Base-by-base conservation (phyloP, 2,113 vertebrate species). In the Tursiops truncatus region DNA sequence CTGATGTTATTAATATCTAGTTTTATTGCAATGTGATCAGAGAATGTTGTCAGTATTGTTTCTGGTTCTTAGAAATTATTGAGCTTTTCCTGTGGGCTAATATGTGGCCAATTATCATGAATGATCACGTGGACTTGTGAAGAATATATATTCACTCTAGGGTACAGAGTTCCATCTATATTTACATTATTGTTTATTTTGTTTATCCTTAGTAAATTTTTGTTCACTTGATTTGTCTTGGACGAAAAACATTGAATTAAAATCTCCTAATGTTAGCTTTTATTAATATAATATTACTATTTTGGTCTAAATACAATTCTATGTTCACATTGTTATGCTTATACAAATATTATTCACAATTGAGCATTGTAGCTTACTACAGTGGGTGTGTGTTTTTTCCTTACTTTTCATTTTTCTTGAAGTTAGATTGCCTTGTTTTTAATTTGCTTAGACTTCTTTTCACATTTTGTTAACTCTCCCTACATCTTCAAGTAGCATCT, bases 381-480 rank as follows among this genome's bases (percentile, higher is more conserved):
- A 71, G 8, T 96, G 15, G 73, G 53, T 23, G 5, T 4, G 1
- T 50, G 44, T 15, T 53, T n/a, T 94, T 76, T 89, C 70, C 65
- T 96, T 87, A 60, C 38, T 80, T 63, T 77, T 93, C 67, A 1
- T 28, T 94, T 95, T 76, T 28, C 47, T 8, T 65, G 10, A 91
- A 76, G 56, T 89, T 89, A 92, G 77, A 74, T 87, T 89, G 67
- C 79, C 62, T 97, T 82, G 67, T 26, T 94, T 89, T 95, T 91
- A 58, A 63, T 74, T 91, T 91, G 13, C n/a, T 93, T 85, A 88
- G 70, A 56, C 6, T 58, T 92, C 41, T 91, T 96, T 82, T 62
- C 60, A 68, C 33, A 33, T 76, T 91, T 84, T 94, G 31, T 14
- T 91, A 53, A 63, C 47, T 91, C 41, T 65, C 53, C 13, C 25